Evolutionary conservation across 2,888 invertebrate genomes (phyloP).

Genomic region (Yponomeuta plumbellus): DNA sequence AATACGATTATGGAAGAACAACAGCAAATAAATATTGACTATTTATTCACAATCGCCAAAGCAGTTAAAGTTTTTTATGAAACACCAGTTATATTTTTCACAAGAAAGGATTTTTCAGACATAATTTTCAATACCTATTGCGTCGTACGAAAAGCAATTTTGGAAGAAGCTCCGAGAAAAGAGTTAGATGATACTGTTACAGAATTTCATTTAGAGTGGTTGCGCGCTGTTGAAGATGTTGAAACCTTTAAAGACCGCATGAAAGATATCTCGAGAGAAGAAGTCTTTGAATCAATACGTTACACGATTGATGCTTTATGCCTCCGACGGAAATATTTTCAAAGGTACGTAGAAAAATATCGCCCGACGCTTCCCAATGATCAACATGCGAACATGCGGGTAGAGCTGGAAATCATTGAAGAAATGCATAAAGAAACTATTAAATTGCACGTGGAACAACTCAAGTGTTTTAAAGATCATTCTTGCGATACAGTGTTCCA

Average conservation of each 20-base stretch:
- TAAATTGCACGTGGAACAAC: slow-evolving; percentile 34
- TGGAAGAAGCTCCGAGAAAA: slow-evolving; percentile 26
- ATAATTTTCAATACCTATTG: slow-evolving; percentile 52
- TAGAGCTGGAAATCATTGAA: slow-evolving; percentile 62
- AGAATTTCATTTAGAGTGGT: slow-evolving; percentile 61
- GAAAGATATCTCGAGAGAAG: slow-evolving; percentile 39
- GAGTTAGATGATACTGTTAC: slow-evolving; percentile 46
- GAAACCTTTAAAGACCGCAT: slow-evolving; percentile 43
- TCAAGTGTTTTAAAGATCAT: slow-evolving; percentile 48
- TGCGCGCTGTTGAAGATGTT: slow-evolving; percentile 51
- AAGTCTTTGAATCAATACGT: slow-evolving; percentile 47
- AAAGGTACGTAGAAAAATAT: slow-evolving; percentile 48
- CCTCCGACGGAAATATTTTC: slow-evolving; percentile 50
- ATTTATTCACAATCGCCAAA: slow-evolving; percentile 56
- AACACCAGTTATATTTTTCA: slow-evolving; percentile 53
- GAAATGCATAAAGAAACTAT: slow-evolving; percentile 59
- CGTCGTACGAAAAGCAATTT: slow-evolving; percentile 39
- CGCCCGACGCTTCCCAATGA: slow-evolving; percentile 35
- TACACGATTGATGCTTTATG: slow-evolving; percentile 53
- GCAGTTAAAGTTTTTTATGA: slow-evolving; percentile 62
- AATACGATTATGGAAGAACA: not conserved
- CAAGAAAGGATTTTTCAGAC: slow-evolving; percentile 55
- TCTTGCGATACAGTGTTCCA: slow-evolving; percentile 28
- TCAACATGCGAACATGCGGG: slow-evolving; percentile 39
- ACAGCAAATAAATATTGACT: slow-evolving; percentile 19